Percentiles rank a stretch among this genome's conserved stretches.
Evolutionary conservation across 2,113 vertebrate genomes (phyloP).

Genomic region (Psammodynastes pulverulentus): DNA sequence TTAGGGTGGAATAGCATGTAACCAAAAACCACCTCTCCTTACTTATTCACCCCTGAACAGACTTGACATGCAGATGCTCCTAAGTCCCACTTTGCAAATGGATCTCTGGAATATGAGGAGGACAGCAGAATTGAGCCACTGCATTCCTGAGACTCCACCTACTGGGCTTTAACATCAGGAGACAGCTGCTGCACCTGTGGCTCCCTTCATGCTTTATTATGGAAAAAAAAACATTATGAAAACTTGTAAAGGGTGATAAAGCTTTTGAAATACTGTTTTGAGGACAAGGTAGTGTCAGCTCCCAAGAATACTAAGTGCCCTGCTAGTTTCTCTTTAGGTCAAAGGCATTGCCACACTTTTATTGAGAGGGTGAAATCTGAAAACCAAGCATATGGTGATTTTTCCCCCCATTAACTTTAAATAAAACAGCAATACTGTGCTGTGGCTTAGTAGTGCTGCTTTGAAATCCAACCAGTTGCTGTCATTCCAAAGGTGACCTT

Average conservation of each 20-base stretch:
- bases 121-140: background rate
- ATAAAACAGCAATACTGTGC: background rate
- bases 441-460: background rate
- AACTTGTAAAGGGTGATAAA: background rate
- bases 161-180: background rate
- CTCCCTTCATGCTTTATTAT: background rate
- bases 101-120: background rate
- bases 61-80: background rate
- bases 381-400: background rate
- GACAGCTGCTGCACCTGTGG: background rate
- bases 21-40: background rate
- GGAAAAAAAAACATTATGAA: background rate
- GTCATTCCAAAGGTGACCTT: background rate
- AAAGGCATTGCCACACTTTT: background rate
- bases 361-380: background rate
- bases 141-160: background rate
- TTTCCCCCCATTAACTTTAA: background rate
- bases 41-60: background rate
- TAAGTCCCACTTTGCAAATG: background rate
- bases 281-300: background rate
- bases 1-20: background rate
- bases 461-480: background rate
- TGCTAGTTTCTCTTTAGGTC: background rate
- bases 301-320: background rate
- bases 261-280: background rate